Conservation (phyloP, 92 coral and sea anemone genomes). For the Phenganax stokvisi region DNA sequence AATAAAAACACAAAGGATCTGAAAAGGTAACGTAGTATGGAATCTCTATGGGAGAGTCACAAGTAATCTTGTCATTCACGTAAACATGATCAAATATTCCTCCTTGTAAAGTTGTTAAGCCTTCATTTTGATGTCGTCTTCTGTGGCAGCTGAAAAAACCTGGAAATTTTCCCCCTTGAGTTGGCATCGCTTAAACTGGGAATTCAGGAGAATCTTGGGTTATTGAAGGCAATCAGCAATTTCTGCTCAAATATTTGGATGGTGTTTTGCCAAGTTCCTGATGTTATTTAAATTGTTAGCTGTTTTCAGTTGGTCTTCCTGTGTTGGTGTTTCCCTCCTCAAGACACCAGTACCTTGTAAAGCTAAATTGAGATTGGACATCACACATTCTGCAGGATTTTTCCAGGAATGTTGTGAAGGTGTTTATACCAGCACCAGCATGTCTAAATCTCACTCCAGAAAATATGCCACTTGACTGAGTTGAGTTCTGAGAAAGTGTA, state of each 20-base stretch:
- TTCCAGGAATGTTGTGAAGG: conserved; percentile 47
- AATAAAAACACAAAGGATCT: conserved; percentile 42
- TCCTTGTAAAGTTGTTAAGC: conserved; percentile 34
- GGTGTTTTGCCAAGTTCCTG: conserved; percentile 39
- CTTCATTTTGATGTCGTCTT: conserved; percentile 36
- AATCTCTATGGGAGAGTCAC: conserved; percentile 40
- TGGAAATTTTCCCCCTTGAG: conserved; percentile 45
- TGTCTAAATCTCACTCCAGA: conserved; percentile 35
- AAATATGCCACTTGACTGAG: conserved; percentile 47
- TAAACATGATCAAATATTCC: conserved; percentile 17
- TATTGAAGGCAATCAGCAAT: conserved; percentile 33
- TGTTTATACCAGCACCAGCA: conserved; percentile 43
- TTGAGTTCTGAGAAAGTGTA: conserved; percentile 32
- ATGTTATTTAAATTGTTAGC: conserved; percentile 39
- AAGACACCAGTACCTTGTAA: conserved; percentile 41
- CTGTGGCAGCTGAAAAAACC: conserved; percentile 32
- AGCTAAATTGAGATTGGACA: conserved; percentile 51
- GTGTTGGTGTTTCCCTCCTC: conserved; percentile 39
- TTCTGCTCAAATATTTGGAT: conserved; percentile 37
- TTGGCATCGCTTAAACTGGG: conserved; percentile 40
- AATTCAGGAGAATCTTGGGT: conserved; percentile 35
- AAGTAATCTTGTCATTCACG: conserved; percentile 44
- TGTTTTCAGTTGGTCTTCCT: conserved; percentile 39
- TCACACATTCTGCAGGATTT: conserved; percentile 52
- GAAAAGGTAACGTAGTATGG: conserved; percentile 28